Base-by-base conservation (phyloP, 2,113 vertebrate genomes). In the Pheucticus melanocephalus region DNA sequence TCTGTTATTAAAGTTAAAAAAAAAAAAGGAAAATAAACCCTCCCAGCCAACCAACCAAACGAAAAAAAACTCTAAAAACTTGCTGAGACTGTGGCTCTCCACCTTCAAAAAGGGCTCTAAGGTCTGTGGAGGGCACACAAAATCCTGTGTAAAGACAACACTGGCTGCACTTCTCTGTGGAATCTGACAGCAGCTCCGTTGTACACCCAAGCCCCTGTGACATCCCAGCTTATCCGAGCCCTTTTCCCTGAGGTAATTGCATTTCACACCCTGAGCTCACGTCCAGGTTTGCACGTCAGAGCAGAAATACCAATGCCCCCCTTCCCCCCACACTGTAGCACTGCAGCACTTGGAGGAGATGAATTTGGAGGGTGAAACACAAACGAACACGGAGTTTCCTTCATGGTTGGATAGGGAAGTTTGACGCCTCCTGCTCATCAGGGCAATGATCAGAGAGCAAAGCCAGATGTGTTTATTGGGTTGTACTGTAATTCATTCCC, bases 31-130 rank as follows among this genome's bases (percentile, higher is more conserved):
- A 57, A 85, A 76, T 0, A 65, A 78, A 86, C 15, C 6, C 7
- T 63, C 44, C 25, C 37, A 45, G 15, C 53, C 27, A 59, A 37
- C 10, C 33, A 80, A 76, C 2, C 23, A 72, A 90, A 14, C 12
- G 1, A 31, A 8, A 27, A 16, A 19, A 25, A 19, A 5, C 18
- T 42, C 35, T 40, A 65, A 71, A 61, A 88, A 59, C 86, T 78
- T 51, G 6, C 0, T 15, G 39, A 88, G 51, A 78, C 86, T 93
- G 35, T 64, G 56, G 51, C 86, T 78, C 81, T 95, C 85, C 60
- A 84, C 85, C 92, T 93, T 76, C 13, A 6, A 51, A 94, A 96
- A 96, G 95, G 96, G 96, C 95, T 97, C 80, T 92, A 81, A 90
- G 54, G 78, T 96, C 85, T 88, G 76, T 71, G 88, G 82, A 93